These are phyloP conservation scores for Trachurus trachurus DNA, from an alignment of 2,797 vertebrate species.

Conservation along the genomic window DNA sequence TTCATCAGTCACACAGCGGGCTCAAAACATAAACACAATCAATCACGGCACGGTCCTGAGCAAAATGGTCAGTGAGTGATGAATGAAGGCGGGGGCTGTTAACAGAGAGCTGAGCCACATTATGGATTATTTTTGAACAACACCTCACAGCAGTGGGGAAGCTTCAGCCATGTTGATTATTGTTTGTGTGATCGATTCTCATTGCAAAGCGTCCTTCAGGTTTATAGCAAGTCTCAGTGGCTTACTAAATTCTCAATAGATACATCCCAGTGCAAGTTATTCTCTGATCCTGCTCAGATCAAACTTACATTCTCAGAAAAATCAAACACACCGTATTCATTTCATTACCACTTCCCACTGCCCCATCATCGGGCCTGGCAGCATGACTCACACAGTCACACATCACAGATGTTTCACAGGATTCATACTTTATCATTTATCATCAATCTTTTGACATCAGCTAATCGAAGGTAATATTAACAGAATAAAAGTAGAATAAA, in stretches of 20 bases:
- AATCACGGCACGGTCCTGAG: conserved; percentile 64
- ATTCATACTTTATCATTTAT: neutral
- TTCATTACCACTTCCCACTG: conserved; percentile 19
- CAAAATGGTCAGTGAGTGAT: conserved; percentile 73
- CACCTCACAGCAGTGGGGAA: conserved; percentile 22
- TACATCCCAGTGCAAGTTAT: conserved; percentile 25
- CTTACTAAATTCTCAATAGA: conserved; percentile 8
- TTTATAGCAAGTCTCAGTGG: neutral
- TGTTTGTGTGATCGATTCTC: conserved; percentile 53
- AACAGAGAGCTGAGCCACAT: conserved; percentile 63
- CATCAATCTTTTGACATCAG: neutral
- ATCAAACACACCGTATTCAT: conserved; percentile 11
- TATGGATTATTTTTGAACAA: conserved; percentile 69
- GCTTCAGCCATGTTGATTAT: conserved; percentile 45
- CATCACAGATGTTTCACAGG: conserved; percentile 8
- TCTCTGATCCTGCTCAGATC: conserved; percentile 21
- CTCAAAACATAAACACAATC: conserved; percentile 79
- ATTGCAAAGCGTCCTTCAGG: conserved; percentile 30
- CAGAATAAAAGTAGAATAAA: neutral
- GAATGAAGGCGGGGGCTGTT: conserved; percentile 63
- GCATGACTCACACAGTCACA: conserved; percentile 32
- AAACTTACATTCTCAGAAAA: conserved; percentile 1
- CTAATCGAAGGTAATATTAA: neutral
- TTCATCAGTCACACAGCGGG: conserved; percentile 75
- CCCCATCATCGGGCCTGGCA: neutral